phyloP scores from a whole-genome alignment of 2,113 vertebrate genomes.

The Pachypanchax playfairii region DNA sequence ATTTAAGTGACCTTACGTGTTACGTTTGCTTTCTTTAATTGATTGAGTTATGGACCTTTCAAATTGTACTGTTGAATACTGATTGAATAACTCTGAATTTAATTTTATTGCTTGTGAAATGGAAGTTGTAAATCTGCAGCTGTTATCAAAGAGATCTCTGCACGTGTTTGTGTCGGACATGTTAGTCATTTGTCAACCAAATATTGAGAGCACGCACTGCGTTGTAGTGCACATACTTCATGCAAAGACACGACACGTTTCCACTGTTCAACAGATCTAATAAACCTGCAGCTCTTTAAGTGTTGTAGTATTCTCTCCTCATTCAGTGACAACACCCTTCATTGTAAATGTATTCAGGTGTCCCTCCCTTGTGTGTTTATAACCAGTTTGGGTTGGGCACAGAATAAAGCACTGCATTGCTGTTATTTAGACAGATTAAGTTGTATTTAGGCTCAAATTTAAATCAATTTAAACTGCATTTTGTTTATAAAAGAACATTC shows the following conservation, averaged over 20 bases:
- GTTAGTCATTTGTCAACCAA: constrained; percentile 57
- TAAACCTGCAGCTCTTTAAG: constrained; percentile 57
- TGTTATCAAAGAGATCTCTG: constrained; percentile 41
- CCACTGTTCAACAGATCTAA: constrained; percentile 49
- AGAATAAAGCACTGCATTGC: neutral
- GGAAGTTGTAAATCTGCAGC: constrained; percentile 54
- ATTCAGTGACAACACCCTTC: neutral
- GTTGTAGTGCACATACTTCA: constrained; percentile 23
- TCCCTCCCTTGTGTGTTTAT: neutral
- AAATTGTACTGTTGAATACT: constrained; percentile 56
- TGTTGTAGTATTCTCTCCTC: neutral
- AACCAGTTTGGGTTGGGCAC: neutral
- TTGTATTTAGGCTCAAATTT: neutral
- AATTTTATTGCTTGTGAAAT: constrained; percentile 57
- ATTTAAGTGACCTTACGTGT: constrained; percentile 58
- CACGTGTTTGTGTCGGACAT: constrained; percentile 57
- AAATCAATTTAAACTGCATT: neutral
- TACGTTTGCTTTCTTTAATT: constrained; percentile 43
- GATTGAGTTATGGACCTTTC: constrained; percentile 35
- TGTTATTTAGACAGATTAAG: neutral
- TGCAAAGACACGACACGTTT: constrained; percentile 42
- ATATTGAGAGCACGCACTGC: constrained; percentile 36
- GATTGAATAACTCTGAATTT: constrained; percentile 32
- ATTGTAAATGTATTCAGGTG: neutral
- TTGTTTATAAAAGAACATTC: too few species aligned